Evolutionary conservation across 2,888 invertebrate species (phyloP).

Genomic region (Eupithecia dodoneata): DNA sequence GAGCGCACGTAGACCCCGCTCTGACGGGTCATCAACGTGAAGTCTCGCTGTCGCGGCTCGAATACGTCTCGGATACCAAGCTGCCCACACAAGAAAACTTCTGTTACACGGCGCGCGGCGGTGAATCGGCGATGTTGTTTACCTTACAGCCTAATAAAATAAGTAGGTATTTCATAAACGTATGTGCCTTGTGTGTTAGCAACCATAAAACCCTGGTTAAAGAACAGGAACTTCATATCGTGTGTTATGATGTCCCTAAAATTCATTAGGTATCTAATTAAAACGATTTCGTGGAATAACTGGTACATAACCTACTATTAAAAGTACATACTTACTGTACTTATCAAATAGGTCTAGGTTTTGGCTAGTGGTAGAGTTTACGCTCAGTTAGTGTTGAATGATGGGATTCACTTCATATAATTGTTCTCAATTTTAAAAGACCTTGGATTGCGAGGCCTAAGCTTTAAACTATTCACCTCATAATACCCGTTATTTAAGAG

Average conservation of each 20-base stretch:
- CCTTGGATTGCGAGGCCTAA: conserved; percentile 34
- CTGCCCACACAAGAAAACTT: conserved; percentile 68
- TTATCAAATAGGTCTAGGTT: background rate
- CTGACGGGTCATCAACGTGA: conserved; percentile 91
- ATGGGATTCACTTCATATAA: conserved; percentile 22
- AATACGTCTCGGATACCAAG: conserved; percentile 91
- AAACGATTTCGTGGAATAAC: background rate
- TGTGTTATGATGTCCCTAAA: too few species aligned
- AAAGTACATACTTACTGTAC: background rate
- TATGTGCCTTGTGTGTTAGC: background rate
- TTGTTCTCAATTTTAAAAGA: conserved; percentile 35
- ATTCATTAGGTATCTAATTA: background rate
- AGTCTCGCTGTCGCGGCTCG: conserved; percentile 91
- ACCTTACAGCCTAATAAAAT: background rate
- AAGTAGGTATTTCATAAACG: too few species aligned
- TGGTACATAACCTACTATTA: background rate
- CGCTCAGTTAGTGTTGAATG: conserved; percentile 16
- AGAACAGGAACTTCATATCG: background rate
- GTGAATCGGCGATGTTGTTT: background rate
- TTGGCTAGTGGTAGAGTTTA: background rate
- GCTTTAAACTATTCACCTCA: conserved; percentile 4
- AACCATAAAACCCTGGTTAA: background rate
- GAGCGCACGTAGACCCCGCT: conserved; percentile 91
- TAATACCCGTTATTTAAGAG: conserved; percentile 6
- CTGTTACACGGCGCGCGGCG: background rate